Conservation (phyloP, 2,113 vertebrate genomes). For the Ammodytes marinus region DNA sequence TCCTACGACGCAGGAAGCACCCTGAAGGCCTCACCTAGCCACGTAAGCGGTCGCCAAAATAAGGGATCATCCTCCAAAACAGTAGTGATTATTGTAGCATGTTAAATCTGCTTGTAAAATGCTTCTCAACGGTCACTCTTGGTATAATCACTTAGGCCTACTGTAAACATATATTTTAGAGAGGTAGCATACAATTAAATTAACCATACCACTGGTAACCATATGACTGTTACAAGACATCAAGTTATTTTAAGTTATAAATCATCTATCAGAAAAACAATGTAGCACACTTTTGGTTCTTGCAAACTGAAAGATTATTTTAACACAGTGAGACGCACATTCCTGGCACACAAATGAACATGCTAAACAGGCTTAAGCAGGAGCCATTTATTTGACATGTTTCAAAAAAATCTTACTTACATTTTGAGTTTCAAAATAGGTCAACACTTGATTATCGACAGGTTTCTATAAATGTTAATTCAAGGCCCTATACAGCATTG, state of each 20-base stretch:
- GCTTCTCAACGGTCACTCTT: too few relatives aligned
- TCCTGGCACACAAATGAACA: conserved; percentile 4
- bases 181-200: too few relatives aligned
- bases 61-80: too few relatives aligned
- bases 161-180: too few relatives aligned
- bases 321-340: not conserved
- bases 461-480: conserved; percentile 33
- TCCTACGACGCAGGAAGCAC: not conserved
- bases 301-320: not conserved
- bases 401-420: conserved; percentile 42
- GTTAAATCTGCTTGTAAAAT: too few relatives aligned
- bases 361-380: conserved; percentile 12
- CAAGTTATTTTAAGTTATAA: not conserved
- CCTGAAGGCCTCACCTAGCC: conserved; percentile 57
- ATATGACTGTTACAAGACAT: not conserved
- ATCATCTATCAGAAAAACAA: not conserved
- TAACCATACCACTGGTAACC: too few relatives aligned
- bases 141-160: too few relatives aligned
- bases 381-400: conserved; percentile 67
- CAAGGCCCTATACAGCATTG: conserved; percentile 44
- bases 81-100: too few relatives aligned
- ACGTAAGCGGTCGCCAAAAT: conserved; percentile 73
- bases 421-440: conserved; percentile 61
- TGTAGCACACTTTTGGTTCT: not conserved
- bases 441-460: conserved; percentile 57